Evolutionary conservation across 1,140 invertebrate genomes (phyloP).

Genomic region (Trichonephila inaurata): DNA sequence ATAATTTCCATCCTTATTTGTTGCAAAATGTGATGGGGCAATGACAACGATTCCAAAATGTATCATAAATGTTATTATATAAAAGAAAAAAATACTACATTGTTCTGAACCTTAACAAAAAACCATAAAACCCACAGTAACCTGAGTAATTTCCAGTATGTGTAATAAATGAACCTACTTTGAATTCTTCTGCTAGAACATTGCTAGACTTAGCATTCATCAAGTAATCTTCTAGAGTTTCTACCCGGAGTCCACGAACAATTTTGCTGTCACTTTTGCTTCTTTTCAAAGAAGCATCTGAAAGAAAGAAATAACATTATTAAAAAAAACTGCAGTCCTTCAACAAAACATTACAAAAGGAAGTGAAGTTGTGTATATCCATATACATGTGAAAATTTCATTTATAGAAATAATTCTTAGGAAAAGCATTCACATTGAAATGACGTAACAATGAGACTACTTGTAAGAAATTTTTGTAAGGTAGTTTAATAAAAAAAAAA

Average conservation of each 20-base stretch:
- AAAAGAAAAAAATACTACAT: no score
- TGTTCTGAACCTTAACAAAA: neutral
- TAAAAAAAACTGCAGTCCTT: neutral
- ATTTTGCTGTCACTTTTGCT: constrained; percentile 71
- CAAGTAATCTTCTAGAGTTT: constrained; percentile 60
- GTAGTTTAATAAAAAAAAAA: no score
- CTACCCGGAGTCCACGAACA: constrained; percentile 40
- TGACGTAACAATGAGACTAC: no score
- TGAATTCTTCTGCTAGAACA: constrained; percentile 60
- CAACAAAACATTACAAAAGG: neutral
- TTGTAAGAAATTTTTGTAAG: no score
- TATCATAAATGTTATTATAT: no score
- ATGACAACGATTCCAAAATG: no score
- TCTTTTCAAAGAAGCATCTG: constrained; percentile 58
- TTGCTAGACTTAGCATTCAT: constrained; percentile 30
- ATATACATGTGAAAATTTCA: no score
- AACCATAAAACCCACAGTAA: neutral
- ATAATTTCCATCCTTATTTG: no score
- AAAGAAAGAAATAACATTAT: neutral
- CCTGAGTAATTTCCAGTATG: neutral
- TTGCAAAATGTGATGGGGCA: no score
- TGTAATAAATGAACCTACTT: constrained; percentile 17
- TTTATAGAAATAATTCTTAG: no score
- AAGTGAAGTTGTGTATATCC: no score
- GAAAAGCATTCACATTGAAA: no score